Base-by-base conservation (phyloP, 2,888 invertebrate genomes). In the Pyrrhosoma nymphula region DNA sequence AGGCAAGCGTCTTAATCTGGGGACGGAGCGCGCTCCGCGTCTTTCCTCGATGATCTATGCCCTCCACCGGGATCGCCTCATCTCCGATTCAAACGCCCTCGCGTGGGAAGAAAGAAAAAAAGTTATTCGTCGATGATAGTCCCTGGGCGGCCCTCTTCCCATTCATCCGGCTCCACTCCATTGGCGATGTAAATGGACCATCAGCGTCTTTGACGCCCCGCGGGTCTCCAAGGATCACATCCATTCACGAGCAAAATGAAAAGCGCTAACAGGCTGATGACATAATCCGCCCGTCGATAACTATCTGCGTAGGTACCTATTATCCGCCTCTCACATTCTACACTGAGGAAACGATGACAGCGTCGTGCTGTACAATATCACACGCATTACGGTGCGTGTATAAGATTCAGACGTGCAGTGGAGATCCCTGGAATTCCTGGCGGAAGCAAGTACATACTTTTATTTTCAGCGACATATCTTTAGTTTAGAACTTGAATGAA, bases 191-290 rank as follows among this genome's bases (percentile, higher is more conserved):
- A 82, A 82, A 35, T 35, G 82, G 82, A 35, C 35, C 82, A 82
- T 82, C 82, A 82, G 82, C 82, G 82, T 26, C 82, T 82, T 82
- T 82, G 82, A 82, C 30, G 82, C 82, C 69, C 82, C 30, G 35
- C 35, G 35, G 82, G 35, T 82, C 82, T 2, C 82, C 30, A 35
- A 35, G 82, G 82, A 35, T 82, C 82, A 35, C 82, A 0, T 35
- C 35, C 82, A 18, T 35, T 82, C 82, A 35, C 35, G 82, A 35
- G 16, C 82, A 82, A 82, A 82, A 82, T 18, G 82, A 82, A 60
- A 82, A 30, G 82, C 82, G 82, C 26, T 82, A 82, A 82, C 82
- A 82, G 26, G 35, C 16, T 82, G 82, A 82, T 82, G 82, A 82
- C 82, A 35, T 35, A 35, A 82, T 82, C 30, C 82, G 35, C 35